Conservation (phyloP, 1,140 invertebrate genomes). For the Cylas formicarius region DNA sequence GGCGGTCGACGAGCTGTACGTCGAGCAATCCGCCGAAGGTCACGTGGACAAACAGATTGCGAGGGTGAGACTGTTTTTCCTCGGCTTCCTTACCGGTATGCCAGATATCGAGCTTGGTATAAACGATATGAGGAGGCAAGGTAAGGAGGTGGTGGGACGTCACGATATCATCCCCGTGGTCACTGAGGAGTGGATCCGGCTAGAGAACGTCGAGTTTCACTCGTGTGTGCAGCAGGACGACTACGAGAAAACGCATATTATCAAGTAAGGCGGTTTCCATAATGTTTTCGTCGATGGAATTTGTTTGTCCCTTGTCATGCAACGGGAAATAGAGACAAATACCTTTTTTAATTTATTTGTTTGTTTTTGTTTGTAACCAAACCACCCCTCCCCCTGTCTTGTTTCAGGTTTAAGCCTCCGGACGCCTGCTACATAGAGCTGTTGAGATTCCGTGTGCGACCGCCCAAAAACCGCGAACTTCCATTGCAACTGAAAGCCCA, state of each 20-base stretch:
- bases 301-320: too few species aligned
- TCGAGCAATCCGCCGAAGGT: slow-evolving; percentile 80
- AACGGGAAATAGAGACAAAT: too few species aligned
- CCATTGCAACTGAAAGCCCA: slow-evolving; percentile 89
- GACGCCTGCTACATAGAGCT: slow-evolving; percentile 98
- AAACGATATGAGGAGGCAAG: slow-evolving; percentile 93
- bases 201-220: slow-evolving; percentile 93
- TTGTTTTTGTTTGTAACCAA: background rate
- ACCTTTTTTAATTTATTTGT: background rate
- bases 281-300: too few species aligned
- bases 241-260: slow-evolving; percentile 83
- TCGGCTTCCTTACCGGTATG: slow-evolving; percentile 89
- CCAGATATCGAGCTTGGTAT: slow-evolving; percentile 94
- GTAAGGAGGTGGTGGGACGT: slow-evolving; percentile 96
- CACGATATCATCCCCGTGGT: slow-evolving; percentile 99
- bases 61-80: slow-evolving; percentile 88
- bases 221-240: slow-evolving; percentile 86
- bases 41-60: slow-evolving; percentile 88
- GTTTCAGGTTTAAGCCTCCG: slow-evolving; percentile 86
- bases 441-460: slow-evolving; percentile 91
- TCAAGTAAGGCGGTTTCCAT: slow-evolving; percentile 63
- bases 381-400: too few species aligned
- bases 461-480: slow-evolving; percentile 93
- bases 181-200: slow-evolving; percentile 98
- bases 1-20: slow-evolving; percentile 92